These are phyloP conservation scores for Anguilla anguilla DNA, from an alignment of 2,797 vertebrate genomes.

Conservation along the genomic window DNA sequence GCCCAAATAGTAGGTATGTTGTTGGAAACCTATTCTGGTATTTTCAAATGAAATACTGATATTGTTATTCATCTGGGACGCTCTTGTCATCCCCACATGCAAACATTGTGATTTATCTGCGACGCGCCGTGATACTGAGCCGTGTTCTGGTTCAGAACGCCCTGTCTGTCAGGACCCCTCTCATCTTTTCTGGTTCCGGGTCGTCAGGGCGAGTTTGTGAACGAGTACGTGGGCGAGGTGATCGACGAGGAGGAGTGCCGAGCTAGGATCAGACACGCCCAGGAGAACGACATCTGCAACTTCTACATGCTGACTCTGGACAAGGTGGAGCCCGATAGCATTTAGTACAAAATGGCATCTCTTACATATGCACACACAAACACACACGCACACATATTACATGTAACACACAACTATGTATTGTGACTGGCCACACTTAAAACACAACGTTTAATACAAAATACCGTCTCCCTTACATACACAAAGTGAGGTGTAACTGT, in stretches of 20 bases:
- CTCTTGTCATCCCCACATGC: background rate
- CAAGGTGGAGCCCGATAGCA: conserved; percentile 77
- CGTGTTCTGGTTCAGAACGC: too few species aligned
- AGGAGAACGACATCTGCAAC: conserved; percentile 96
- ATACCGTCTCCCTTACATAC: background rate
- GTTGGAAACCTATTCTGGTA: background rate
- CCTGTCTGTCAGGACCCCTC: background rate
- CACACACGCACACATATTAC: background rate
- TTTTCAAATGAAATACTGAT: background rate
- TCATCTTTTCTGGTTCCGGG: background rate
- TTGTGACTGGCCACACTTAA: background rate
- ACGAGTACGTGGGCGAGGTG: conserved; percentile 95
- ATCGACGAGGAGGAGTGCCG: conserved; percentile 98
- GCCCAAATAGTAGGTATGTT: background rate
- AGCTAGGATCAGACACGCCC: conserved; percentile 89
- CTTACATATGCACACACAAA: background rate
- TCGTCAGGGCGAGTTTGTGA: conserved; percentile 92
- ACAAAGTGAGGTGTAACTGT: background rate
- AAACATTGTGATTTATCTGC: too few species aligned
- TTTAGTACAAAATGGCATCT: background rate
- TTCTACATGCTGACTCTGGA: conserved; percentile 99
- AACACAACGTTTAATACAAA: background rate
- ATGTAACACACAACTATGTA: background rate
- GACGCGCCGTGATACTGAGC: too few species aligned
- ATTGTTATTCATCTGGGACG: background rate